A percentile compares a stretch with the other conserved stretches of the same genome.
phyloP scores from a whole-genome alignment of 2,888 invertebrate species.

The Lampropteryx suffumata region DNA sequence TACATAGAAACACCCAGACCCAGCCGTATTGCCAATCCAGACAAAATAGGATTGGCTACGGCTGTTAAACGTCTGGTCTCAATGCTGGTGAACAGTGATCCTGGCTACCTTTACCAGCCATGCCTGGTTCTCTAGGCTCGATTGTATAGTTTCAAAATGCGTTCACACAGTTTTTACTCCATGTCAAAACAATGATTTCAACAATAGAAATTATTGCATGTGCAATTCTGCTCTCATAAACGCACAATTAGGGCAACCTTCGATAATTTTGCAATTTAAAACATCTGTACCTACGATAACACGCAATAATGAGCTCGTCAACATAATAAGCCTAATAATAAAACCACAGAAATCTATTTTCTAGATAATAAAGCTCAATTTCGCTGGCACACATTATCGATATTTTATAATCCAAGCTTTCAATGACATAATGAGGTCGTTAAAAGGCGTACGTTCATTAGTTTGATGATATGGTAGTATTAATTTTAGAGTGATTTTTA shows the following conservation, averaged over 20 bases:
- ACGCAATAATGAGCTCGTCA: neutral
- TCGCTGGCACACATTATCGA: neutral
- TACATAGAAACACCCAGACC: no score
- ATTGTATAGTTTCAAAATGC: no score
- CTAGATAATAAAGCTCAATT: neutral
- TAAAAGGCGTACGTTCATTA: slow-evolving; percentile 16
- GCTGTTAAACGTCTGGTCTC: no score
- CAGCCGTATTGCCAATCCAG: no score
- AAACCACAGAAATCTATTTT: no score
- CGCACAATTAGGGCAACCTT: neutral
- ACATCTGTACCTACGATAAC: neutral
- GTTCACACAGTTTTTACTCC: slow-evolving; percentile 1
- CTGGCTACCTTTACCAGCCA: no score
- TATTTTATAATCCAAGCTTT: no score
- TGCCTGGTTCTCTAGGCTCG: no score
- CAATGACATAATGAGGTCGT: slow-evolving; percentile 8
- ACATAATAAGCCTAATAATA: neutral
- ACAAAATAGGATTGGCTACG: no score
- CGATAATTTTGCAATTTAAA: slow-evolving; percentile 8
- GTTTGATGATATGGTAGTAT: slow-evolving; percentile 9
- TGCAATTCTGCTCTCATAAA: slow-evolving; percentile 1
- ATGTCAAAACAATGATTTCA: neutral
- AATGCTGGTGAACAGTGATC: no score
- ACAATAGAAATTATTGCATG: slow-evolving; percentile 2
- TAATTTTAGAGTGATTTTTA: slow-evolving; percentile 10